A percentile compares a stretch with the other conserved stretches of the same genome.
These are phyloP conservation scores for Brotula barbata DNA, from an alignment of 2,797 vertebrate genomes.

Conservation along the genomic window DNA sequence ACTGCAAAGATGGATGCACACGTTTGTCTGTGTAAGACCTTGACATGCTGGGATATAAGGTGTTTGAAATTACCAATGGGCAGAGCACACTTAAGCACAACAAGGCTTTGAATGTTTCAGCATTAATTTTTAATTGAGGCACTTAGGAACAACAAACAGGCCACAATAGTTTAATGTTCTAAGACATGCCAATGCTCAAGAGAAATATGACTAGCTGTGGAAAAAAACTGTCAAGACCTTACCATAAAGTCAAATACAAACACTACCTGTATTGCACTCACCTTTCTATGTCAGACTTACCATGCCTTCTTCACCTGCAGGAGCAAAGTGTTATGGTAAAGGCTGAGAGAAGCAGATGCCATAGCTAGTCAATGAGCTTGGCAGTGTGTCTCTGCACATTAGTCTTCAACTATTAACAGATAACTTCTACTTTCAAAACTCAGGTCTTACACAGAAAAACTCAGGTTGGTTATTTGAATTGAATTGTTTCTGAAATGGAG, in stretches of 20 bases:
- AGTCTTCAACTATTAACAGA: constrained; percentile 54
- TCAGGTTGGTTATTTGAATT: constrained; percentile 69
- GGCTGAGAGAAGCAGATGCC: constrained; percentile 74
- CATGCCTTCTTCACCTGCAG: constrained; percentile 77
- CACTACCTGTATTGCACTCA: constrained; percentile 61
- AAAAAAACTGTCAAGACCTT: constrained; percentile 81
- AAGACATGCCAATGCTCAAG: constrained; percentile 48
- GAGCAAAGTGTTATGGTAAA: constrained; percentile 72
- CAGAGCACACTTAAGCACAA: constrained; percentile 77
- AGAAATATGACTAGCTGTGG: constrained; percentile 81
- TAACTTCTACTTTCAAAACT: constrained; percentile 63
- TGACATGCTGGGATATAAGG: constrained; percentile 63
- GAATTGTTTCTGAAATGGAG: constrained; percentile 76
- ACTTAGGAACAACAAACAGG: constrained; percentile 8
- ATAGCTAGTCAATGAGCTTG: constrained; percentile 83
- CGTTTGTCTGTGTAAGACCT: constrained; percentile 92
- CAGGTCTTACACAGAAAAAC: constrained; percentile 93
- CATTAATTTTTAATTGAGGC: constrained; percentile 16
- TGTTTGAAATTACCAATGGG: constrained; percentile 66
- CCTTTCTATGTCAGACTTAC: constrained; percentile 77
- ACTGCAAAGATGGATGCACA: constrained; percentile 80
- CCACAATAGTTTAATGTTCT: constrained; percentile 28
- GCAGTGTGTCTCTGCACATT: constrained; percentile 79
- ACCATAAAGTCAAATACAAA: constrained; percentile 61
- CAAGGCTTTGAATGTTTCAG: constrained; percentile 33